Percentiles rank a stretch among this genome's conserved stretches.
phyloP scores from a whole-genome alignment of 2,113 vertebrate species.

The Ivindomyrus marchei region DNA sequence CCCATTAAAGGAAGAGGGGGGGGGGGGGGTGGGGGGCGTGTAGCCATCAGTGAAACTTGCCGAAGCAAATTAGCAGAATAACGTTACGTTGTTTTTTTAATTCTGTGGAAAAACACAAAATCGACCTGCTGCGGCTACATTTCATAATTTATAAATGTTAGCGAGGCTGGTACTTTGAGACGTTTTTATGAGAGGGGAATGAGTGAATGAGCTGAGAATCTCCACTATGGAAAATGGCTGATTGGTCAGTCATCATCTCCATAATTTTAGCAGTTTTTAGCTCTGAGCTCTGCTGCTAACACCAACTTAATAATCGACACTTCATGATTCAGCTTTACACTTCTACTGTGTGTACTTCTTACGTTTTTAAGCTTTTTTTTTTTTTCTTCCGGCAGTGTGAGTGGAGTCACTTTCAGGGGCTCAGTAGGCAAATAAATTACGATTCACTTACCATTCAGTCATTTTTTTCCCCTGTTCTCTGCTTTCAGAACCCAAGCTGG shows the following conservation, averaged over 20 bases:
- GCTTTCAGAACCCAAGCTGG: slow-evolving; percentile 53
- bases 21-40: background rate
- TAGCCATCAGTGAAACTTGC: background rate
- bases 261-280: background rate
- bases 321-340: background rate
- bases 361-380: background rate
- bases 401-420: background rate
- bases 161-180: background rate
- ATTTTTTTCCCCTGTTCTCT: background rate
- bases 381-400: background rate
- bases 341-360: background rate
- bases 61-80: background rate
- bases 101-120: background rate
- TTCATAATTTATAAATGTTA: background rate
- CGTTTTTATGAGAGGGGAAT: background rate
- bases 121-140: background rate
- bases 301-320: background rate
- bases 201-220: background rate
- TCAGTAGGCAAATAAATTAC: background rate
- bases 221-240: background rate
- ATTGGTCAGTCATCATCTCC: background rate
- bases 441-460: background rate
- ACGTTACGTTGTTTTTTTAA: background rate
- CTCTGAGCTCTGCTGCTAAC: background rate
- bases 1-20: background rate